Base-by-base conservation (phyloP, 2,888 invertebrate genomes). In the Liopterus haemorrhoidalis region DNA sequence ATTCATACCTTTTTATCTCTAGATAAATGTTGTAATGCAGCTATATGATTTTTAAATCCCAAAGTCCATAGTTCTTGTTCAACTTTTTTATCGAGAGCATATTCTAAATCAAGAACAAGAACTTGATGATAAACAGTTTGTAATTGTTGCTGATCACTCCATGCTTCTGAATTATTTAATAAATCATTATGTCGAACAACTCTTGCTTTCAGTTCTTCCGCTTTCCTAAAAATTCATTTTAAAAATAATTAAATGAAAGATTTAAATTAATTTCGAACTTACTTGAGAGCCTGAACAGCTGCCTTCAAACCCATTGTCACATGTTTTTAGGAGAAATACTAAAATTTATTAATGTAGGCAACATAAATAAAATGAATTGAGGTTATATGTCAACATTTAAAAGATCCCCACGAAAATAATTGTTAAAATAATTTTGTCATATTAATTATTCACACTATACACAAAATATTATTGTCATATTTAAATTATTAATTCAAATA, bases 11-110 rank as follows among this genome's bases (percentile, higher is more conserved):
- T 87, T 59, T 82, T 83, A 60, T 89, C 87, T 61, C 85, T 85
- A 11, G 82, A 78, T 56, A 83, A 78, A 38, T 77, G 76, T 62
- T 90, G 90, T 47, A 90, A 66, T 2, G 78, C 75, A 41, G 82
- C 84, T 65, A 91, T 90, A 66, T 87, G 85, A 67, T 86, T 86
- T 66, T 89, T 89, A 70, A 91, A 90, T 38, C 87, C 87, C 57
- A 85, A 75, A 68, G 85, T 89, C 90, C 90, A 91, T 55, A 91
- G 70, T 60, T 90, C 90, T 62, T 88, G 89, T 63, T 91, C 91
- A 20, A 89, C 86, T 70, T 90, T 90, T 66, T 85, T 85, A 65
- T 90, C 88, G 58, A 91, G 69, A 11, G 89, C 89, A 74, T 85
- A 88, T 65, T 90, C 89, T 56, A 90, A 70, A 67, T 90, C 89